Conservation (phyloP, 2,888 invertebrate species). For the Lamellibrachia columna region DNA sequence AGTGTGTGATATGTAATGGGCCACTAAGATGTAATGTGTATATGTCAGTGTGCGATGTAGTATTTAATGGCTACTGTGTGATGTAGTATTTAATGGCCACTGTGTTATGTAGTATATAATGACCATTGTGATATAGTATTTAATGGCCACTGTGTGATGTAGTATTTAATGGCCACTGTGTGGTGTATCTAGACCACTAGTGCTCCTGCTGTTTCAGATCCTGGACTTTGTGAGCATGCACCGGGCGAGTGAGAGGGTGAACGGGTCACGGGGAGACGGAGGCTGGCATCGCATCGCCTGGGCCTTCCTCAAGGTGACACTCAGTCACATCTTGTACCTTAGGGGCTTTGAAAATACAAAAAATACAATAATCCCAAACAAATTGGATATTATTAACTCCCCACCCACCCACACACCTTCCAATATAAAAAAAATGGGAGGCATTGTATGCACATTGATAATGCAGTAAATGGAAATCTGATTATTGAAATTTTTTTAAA, state of each 20-base stretch:
- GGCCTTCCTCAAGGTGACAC: slow-evolving; percentile 74
- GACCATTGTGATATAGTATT: background rate
- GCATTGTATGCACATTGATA: too few species aligned
- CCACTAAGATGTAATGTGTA: background rate
- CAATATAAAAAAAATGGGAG: too few species aligned
- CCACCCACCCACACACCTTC: too few species aligned
- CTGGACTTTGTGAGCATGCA: slow-evolving; percentile 68
- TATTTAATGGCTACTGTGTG: too few species aligned
- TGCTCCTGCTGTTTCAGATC: slow-evolving; percentile 52
- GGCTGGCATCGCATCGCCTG: slow-evolving; percentile 77
- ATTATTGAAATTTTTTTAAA: too few species aligned
- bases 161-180: background rate
- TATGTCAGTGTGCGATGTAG: background rate
- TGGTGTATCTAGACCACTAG: background rate
- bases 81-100: background rate
- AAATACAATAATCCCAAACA: too few species aligned
- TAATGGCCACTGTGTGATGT: too few species aligned
- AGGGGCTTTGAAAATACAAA: too few species aligned
- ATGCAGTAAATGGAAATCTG: too few species aligned
- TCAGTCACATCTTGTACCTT: background rate
- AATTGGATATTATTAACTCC: too few species aligned
- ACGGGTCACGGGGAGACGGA: slow-evolving; percentile 52
- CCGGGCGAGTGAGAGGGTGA: slow-evolving; percentile 53
- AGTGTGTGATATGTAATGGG: too few species aligned
- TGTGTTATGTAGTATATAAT: background rate